phyloP scores from a whole-genome alignment of 1,140 invertebrate genomes.

The Drosophila ambigua region DNA sequence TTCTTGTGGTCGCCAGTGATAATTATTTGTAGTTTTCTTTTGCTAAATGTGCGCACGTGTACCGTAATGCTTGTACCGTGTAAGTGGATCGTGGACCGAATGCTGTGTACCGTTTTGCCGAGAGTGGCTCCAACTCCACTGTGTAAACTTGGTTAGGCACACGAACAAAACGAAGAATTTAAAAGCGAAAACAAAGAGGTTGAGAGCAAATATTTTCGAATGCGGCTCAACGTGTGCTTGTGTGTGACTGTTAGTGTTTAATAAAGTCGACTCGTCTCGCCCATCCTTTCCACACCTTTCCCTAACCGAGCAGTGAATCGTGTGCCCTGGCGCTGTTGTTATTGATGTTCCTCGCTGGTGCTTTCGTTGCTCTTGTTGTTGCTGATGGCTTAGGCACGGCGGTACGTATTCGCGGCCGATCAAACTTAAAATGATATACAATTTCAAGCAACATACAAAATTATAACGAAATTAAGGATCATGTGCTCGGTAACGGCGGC shows the following conservation, averaged over 20 bases:
- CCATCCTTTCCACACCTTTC: conserved; percentile 1
- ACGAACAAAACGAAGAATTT: conserved; percentile 1
- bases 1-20: too few species aligned
- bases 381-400: conserved; percentile 57
- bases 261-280: too few species aligned
- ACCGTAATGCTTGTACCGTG: conserved; percentile 2
- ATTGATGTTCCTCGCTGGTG: not conserved
- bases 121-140: conserved; percentile 39
- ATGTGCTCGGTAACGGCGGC: conserved; percentile 69
- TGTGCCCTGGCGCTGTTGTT: conserved; percentile 12
- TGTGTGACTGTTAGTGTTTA: too few species aligned
- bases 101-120: conserved; percentile 37
- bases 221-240: too few species aligned
- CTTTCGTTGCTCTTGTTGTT: conserved; percentile 30
- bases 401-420: conserved; percentile 84
- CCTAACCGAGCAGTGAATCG: conserved; percentile 13
- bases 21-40: not conserved
- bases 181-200: not conserved
- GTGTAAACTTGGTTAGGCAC: conserved; percentile 23
- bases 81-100: not conserved
- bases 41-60: not conserved
- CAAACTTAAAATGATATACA: conserved; percentile 84
- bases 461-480: conserved; percentile 84
- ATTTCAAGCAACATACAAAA: conserved; percentile 83
- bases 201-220: too few species aligned